Percentiles rank a stretch among this genome's conserved stretches.
Conservation (phyloP, 1,140 invertebrate species). For the Drosophila lowei region DNA sequence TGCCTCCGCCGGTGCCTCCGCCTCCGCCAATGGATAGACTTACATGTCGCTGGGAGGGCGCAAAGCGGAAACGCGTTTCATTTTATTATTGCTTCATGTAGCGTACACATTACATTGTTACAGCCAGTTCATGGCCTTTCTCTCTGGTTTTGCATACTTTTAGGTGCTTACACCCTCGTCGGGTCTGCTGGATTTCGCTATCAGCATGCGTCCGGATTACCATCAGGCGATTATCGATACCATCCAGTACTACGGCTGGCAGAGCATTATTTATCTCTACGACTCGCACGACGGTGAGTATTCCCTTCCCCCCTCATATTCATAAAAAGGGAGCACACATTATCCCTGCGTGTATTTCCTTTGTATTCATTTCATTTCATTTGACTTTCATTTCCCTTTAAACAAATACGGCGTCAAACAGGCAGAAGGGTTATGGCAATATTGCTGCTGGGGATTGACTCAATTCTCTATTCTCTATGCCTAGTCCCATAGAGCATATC, state of each 20-base stretch:
- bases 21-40: conserved; percentile 16
- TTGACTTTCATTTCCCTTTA: conserved; percentile 61
- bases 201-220: conserved; percentile 96
- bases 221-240: conserved; percentile 96
- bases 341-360: conserved; percentile 48
- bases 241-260: conserved; percentile 95
- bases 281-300: conserved; percentile 94
- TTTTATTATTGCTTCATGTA: conserved; percentile 82
- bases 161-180: conserved; percentile 91
- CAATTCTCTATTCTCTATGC: conserved; percentile 13
- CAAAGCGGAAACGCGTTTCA: conserved; percentile 77
- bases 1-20: too few relatives aligned
- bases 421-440: conserved; percentile 34
- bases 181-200: conserved; percentile 92
- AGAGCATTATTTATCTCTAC: conserved; percentile 96
- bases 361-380: conserved; percentile 73
- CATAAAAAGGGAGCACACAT: conserved; percentile 20
- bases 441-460: conserved; percentile 25
- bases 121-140: conserved; percentile 23
- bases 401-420: conserved; percentile 59
- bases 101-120: conserved; percentile 79
- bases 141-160: conserved; percentile 69
- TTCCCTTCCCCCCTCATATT: background rate
- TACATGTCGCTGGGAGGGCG: conserved; percentile 39
- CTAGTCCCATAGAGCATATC: conserved; percentile 12